Conservation (phyloP, 2,888 invertebrate species). For the Beris morrisii region DNA sequence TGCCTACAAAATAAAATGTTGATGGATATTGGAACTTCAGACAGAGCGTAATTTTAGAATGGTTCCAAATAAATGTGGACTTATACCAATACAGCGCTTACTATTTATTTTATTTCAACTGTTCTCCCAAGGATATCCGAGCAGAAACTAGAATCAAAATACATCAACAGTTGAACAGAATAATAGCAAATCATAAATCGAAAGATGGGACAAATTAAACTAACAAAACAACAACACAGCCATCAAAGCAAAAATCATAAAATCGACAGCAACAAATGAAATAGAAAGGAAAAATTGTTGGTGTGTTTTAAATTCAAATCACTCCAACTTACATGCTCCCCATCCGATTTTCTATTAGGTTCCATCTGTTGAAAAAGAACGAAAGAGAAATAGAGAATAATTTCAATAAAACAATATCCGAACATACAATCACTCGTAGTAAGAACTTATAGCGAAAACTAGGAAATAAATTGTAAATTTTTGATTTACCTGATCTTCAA, state of each 20-base stretch:
- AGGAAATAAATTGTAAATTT: neutral
- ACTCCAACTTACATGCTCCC: slow-evolving; percentile 73
- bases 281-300: neutral
- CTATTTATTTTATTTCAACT: too few species aligned
- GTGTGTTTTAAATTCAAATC: neutral
- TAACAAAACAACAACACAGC: slow-evolving; percentile 3
- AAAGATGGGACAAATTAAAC: neutral
- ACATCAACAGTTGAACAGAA: neutral
- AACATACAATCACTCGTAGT: neutral
- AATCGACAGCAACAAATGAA: neutral
- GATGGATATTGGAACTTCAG: too few species aligned
- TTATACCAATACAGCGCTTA: too few species aligned
- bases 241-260: neutral
- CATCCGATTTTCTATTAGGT: slow-evolving; percentile 78
- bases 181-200: neutral
- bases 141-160: neutral
- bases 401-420: slow-evolving; percentile 10
- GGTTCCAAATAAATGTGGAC: too few species aligned
- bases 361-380: slow-evolving; percentile 67
- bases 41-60: too few species aligned
- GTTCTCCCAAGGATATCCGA: too few species aligned
- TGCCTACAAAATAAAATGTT: too few species aligned
- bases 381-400: slow-evolving; percentile 4
- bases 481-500: slow-evolving; percentile 88
- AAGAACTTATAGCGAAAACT: neutral